Conservation (phyloP, 2,888 invertebrate species). For the Aspidapion aeneum region DNA sequence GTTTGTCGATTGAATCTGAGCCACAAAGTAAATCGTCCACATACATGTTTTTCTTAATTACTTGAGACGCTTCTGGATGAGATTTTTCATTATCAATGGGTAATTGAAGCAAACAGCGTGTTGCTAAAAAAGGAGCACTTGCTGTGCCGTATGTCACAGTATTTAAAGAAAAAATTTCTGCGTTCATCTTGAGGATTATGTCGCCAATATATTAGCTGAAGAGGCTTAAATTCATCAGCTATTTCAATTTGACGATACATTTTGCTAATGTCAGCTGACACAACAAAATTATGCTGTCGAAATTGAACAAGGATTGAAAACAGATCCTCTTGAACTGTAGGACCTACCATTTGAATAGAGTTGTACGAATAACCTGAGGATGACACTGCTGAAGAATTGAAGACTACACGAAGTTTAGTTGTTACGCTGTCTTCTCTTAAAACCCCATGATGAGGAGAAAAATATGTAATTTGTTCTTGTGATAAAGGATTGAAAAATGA, state of each 20-base stretch:
- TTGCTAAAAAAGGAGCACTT: constrained; percentile 34
- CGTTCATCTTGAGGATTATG: constrained; percentile 12
- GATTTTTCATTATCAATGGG: constrained; percentile 24
- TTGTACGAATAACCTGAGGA: constrained; percentile 25
- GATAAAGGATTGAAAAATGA: no score
- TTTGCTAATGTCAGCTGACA: constrained; percentile 30
- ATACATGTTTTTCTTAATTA: constrained; percentile 25
- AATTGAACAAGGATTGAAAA: constrained; percentile 28
- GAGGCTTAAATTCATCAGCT: constrained; percentile 17
- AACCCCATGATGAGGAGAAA: constrained; percentile 33
- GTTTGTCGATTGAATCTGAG: constrained; percentile 6
- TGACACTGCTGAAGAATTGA: constrained; percentile 27
- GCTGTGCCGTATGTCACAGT: constrained; percentile 24
- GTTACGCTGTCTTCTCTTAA: constrained; percentile 27
- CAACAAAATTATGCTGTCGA: constrained; percentile 24
- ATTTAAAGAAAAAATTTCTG: constrained; percentile 18
- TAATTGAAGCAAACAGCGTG: constrained; percentile 30
- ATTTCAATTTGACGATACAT: constrained; percentile 30
- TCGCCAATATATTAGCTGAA: constrained; percentile 29
- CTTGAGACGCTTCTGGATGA: constrained; percentile 17
- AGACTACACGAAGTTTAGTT: constrained; percentile 32
- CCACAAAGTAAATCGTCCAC: constrained; percentile 27
- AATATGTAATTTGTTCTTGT: constrained; percentile 23
- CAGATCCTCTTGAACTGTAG: constrained; percentile 28
- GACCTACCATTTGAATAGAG: constrained; percentile 25